phyloP scores from a whole-genome alignment of 2,888 invertebrate genomes.

The Julus scandinavius region DNA sequence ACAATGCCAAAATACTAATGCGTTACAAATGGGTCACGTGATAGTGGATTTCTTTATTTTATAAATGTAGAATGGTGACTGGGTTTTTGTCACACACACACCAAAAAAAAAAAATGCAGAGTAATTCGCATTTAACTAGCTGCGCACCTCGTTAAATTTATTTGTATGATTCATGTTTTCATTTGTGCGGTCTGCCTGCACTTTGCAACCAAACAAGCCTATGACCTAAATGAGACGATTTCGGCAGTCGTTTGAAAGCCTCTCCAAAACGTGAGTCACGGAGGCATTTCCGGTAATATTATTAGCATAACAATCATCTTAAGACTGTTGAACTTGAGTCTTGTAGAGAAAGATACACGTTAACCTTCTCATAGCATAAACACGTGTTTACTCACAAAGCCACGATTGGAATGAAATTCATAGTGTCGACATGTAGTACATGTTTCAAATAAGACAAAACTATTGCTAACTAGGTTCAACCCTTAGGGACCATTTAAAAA shows the following conservation, averaged over 20 bases:
- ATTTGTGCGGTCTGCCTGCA: background rate
- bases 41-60: background rate
- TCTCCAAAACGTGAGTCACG: constrained; percentile 29
- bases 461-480: too few relatives aligned
- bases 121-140: background rate
- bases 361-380: background rate
- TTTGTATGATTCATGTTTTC: constrained; percentile 19
- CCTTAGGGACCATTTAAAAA: too few relatives aligned
- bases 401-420: background rate
- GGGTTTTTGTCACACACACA: background rate
- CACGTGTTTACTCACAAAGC: background rate
- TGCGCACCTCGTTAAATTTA: constrained; percentile 13
- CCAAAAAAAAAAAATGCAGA: background rate
- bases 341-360: background rate
- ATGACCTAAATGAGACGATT: constrained; percentile 33
- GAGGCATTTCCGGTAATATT: constrained; percentile 38
- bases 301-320: constrained; percentile 42
- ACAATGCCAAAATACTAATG: background rate
- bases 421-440: background rate
- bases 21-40: background rate
- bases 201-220: background rate
- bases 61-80: background rate
- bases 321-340: background rate
- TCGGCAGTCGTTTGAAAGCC: constrained; percentile 15
- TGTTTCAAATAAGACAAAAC: too few relatives aligned